Conservation (phyloP, 2,888 invertebrate species). For the Sclerodermus sp. region DNA sequence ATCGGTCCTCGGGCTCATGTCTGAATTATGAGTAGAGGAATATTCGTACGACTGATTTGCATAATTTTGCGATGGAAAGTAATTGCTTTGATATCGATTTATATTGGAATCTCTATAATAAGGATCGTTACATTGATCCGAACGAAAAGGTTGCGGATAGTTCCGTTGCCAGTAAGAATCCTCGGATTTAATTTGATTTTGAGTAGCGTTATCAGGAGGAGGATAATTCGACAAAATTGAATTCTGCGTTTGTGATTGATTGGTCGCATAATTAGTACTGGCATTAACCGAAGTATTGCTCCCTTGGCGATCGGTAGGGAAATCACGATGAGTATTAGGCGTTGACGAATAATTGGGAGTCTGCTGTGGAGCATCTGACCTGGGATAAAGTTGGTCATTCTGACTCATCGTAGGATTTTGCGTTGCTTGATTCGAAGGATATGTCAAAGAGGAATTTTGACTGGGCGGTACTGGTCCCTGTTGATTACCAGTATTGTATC, state of each 20-base stretch:
- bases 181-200: conserved; percentile 43
- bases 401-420: conserved; percentile 25
- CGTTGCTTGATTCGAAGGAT: conserved; percentile 32
- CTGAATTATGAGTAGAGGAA: conserved; percentile 32
- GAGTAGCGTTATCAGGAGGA: conserved; percentile 25
- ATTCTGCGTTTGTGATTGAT: conserved; percentile 27
- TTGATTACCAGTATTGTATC: conserved; percentile 24
- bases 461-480: conserved; percentile 21
- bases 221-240: conserved; percentile 34
- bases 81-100: conserved; percentile 59
- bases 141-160: conserved; percentile 47
- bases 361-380: conserved; percentile 34
- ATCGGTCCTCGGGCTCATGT: conserved; percentile 33
- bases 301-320: conserved; percentile 35
- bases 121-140: conserved; percentile 45
- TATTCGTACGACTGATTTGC: conserved; percentile 42
- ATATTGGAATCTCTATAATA: conserved; percentile 43
- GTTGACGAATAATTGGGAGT: conserved; percentile 35
- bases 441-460: conserved; percentile 30
- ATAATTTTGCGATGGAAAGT: conserved; percentile 43
- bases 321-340: conserved; percentile 32
- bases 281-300: conserved; percentile 28
- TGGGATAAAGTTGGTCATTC: conserved; percentile 37
- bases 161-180: conserved; percentile 55
- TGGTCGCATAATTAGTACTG: conserved; percentile 32